Evolutionary conservation across 1,140 invertebrate species (phyloP), one percentile per base, ranked within the genome.

Genomic region (Coboldia fuscipes): DNA sequence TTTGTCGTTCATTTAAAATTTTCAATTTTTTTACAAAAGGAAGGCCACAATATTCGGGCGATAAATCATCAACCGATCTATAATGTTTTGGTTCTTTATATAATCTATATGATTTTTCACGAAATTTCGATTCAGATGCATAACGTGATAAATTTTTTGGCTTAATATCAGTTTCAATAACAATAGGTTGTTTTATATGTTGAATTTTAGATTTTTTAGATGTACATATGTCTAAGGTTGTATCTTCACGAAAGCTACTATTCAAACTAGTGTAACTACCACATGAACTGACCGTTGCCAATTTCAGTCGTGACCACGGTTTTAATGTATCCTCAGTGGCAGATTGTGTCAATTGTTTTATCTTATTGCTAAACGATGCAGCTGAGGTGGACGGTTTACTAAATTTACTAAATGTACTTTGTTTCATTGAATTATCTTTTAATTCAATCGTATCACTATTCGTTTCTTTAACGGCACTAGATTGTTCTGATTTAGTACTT

Each of bases 1-100:
- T 85, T 49, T 86, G 81, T 12, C 80, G 62, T 54, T 86, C 81
- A 48, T 86, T 84, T 12, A 86, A 57, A 35, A 86, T 84, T 59
- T 85, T 84, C 24, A 86, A 51, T 41, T 82, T 81, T 56, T 85
- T 85, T 2, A 86, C 80, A 45, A 85, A 86, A 0, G 82, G 80
- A 30, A 86, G 48, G n/a, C 77, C 74, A 19, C 75, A 73, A 41
- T 84, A 85, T 47, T 86, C 81, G 0, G 81, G 81, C n/a, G 78
- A 83, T 10, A 86, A 52, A 49, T 86, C 81, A 44, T 84, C 80
- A 4, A 85, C 75, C 8, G 80, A 83, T 30, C 64, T 63, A 47
- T 83, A 83, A 50, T 65, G 68, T 51, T 75, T 76, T 13, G 16
- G 19, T 31, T 36, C 35, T 9, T 21, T 13, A 16, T 22, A 20